These are phyloP conservation scores for Geotrupes spiniger DNA, from an alignment of 2,888 invertebrate species.

Conservation along the genomic window DNA sequence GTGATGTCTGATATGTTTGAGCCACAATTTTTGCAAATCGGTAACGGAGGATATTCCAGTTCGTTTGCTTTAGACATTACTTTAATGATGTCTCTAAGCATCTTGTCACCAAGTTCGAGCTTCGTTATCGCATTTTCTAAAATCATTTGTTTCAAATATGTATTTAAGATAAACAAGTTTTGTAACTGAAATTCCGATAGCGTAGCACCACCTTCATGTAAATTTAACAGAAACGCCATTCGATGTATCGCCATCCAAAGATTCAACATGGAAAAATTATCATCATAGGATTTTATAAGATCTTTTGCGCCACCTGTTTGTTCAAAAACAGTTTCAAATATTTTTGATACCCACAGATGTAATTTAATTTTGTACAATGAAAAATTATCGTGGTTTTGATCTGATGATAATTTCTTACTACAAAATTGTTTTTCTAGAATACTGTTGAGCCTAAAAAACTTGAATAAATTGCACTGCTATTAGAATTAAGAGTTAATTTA, in stretches of 20 bases:
- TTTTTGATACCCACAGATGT: constrained; percentile 37
- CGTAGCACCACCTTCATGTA: constrained; percentile 27
- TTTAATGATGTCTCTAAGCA: constrained; percentile 37
- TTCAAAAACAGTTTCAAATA: constrained; percentile 40
- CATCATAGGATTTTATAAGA: constrained; percentile 39
- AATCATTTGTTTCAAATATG: constrained; percentile 42
- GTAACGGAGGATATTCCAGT: constrained; percentile 38
- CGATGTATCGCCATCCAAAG: constrained; percentile 39
- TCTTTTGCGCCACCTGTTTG: constrained; percentile 33
- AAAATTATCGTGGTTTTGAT: constrained; percentile 38
- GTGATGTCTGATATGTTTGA: constrained; percentile 39
- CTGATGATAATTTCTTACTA: constrained; percentile 35
- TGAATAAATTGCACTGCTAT: neutral
- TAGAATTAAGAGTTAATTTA: constrained; percentile 20
- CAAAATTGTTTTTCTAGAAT: constrained; percentile 39
- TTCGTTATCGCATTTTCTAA: constrained; percentile 37
- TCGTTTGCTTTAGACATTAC: constrained; percentile 39
- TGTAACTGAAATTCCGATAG: constrained; percentile 38
- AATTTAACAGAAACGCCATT: constrained; percentile 35
- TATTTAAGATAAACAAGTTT: constrained; percentile 40
- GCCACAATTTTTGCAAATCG: constrained; percentile 20
- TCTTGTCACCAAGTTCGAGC: constrained; percentile 38
- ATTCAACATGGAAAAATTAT: constrained; percentile 39
- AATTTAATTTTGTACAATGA: constrained; percentile 39
- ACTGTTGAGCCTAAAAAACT: constrained; percentile 11